A percentile compares a stretch with the other conserved stretches of the same genome.
phyloP scores from a whole-genome alignment of 2,888 invertebrate species.

The Keiferia lycopersicella region DNA sequence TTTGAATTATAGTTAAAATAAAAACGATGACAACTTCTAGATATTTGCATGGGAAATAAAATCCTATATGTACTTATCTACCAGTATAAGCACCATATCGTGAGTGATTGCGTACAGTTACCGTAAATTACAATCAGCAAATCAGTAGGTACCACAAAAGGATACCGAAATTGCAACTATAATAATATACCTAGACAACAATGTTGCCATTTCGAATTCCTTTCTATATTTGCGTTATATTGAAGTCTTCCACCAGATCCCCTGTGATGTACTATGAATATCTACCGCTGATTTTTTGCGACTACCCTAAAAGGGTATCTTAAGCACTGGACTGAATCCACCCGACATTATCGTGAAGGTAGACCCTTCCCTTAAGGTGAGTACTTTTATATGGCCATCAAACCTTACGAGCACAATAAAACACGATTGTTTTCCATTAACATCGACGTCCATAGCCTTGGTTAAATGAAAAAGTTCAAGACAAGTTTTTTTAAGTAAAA shows the following conservation, averaged over 20 bases:
- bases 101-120: too few species aligned
- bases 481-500: background rate
- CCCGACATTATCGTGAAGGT: slow-evolving; percentile 65
- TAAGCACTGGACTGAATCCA: slow-evolving; percentile 69
- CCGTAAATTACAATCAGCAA: too few species aligned
- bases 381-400: slow-evolving; percentile 77
- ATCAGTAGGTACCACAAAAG: too few species aligned
- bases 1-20: too few species aligned
- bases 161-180: too few species aligned
- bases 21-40: too few species aligned
- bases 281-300: slow-evolving; percentile 63
- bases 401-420: slow-evolving; percentile 78
- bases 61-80: too few species aligned
- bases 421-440: slow-evolving; percentile 80
- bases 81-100: too few species aligned
- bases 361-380: slow-evolving; percentile 73
- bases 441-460: slow-evolving; percentile 52
- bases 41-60: too few species aligned
- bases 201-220: too few species aligned
- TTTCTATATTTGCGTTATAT: too few species aligned
- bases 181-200: too few species aligned
- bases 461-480: slow-evolving; percentile 18
- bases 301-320: slow-evolving; percentile 67
- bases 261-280: slow-evolving; percentile 41
- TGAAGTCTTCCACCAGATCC: background rate